Conservation (phyloP, 2,888 invertebrate genomes). For the Nymphalis c-album region DNA sequence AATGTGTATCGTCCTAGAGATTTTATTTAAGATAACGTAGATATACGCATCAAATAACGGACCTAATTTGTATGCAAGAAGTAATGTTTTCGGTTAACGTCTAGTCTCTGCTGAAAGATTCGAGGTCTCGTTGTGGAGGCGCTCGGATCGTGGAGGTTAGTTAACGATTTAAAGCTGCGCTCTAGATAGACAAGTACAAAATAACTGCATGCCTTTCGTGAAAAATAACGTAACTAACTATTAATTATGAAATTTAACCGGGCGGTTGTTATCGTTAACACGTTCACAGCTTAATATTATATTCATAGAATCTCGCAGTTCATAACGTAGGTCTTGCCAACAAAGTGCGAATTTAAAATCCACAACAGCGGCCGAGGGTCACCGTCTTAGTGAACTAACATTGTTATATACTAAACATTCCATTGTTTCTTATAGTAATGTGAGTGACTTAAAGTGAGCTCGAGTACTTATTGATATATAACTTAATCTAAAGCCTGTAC, state of each 20-base stretch:
- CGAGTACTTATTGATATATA: constrained; percentile 66
- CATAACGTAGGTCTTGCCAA: constrained; percentile 52
- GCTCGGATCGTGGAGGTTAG: constrained; percentile 47
- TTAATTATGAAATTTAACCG: not conserved
- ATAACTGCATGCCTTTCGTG: constrained; percentile 66
- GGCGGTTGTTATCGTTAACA: constrained; percentile 6
- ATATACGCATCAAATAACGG: constrained; percentile 62
- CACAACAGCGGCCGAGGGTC: constrained; percentile 35
- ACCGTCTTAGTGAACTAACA: constrained; percentile 51
- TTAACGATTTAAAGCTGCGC: constrained; percentile 59
- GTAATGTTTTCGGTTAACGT: constrained; percentile 72
- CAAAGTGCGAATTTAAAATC: constrained; percentile 26
- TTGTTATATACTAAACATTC: constrained; percentile 69
- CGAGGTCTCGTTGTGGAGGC: constrained; percentile 57
- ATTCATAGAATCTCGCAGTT: constrained; percentile 43
- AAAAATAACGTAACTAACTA: constrained; percentile 55
- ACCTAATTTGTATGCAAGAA: constrained; percentile 66
- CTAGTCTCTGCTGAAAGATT: constrained; percentile 67
- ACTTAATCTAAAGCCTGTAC: constrained; percentile 52
- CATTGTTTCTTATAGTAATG: constrained; percentile 60
- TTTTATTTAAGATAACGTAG: constrained; percentile 77
- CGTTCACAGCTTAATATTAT: constrained; percentile 16
- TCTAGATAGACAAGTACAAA: constrained; percentile 76
- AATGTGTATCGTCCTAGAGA: constrained; percentile 80
- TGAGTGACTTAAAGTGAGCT: constrained; percentile 80